Conservation (phyloP, 2,113 vertebrate species). For the Podarcis muralis region DNA sequence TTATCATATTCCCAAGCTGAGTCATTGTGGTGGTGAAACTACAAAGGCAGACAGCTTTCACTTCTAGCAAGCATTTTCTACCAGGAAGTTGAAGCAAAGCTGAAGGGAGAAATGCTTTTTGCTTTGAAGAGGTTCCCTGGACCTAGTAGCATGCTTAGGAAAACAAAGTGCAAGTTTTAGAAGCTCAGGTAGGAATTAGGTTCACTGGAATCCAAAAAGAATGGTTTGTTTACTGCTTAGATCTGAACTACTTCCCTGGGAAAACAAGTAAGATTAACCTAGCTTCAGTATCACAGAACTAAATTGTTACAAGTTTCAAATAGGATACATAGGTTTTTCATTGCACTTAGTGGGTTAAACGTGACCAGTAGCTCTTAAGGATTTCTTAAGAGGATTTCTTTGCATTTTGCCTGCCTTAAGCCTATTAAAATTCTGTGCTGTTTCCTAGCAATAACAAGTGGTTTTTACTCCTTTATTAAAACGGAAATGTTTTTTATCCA, state of each 20-base stretch:
- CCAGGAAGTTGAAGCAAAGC: neutral
- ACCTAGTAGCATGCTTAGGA: conserved; percentile 1
- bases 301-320: neutral
- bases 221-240: neutral
- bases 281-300: conserved; percentile 15
- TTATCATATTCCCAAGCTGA: conserved; percentile 31
- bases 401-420: conserved; percentile 73
- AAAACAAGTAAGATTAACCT: conserved; percentile 22
- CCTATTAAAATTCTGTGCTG: conserved; percentile 73
- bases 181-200: conserved; percentile 41
- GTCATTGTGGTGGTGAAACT: conserved; percentile 40
- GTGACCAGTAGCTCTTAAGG: conserved; percentile 64
- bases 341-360: conserved; percentile 55
- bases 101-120: conserved; percentile 3
- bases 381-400: conserved; percentile 56
- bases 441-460: conserved; percentile 75
- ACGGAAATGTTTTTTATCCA: conserved; percentile 54
- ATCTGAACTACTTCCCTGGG: neutral
- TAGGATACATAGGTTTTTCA: conserved; percentile 38
- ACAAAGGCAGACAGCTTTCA: conserved; percentile 18
- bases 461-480: conserved; percentile 40
- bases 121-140: conserved; percentile 12
- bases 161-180: conserved; percentile 45
- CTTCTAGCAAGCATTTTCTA: conserved; percentile 8
- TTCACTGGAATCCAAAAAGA: neutral